phyloP scores from a whole-genome alignment of 2,888 invertebrate species.

The Hipparchia sbordonii region DNA sequence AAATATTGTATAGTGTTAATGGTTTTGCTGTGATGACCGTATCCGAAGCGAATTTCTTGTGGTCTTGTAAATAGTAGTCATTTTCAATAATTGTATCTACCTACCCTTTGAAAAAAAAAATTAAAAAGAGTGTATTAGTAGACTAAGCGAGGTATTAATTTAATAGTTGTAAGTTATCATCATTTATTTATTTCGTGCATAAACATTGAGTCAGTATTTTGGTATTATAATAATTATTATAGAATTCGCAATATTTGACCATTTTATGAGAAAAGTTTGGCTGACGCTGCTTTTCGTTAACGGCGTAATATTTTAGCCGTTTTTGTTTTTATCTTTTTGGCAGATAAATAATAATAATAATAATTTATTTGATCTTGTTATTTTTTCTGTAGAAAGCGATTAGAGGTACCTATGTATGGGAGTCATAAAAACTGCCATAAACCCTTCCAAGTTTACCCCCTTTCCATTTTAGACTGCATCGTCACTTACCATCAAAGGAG shows the following conservation, averaged over 20 bases:
- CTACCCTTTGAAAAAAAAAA: constrained; percentile 15
- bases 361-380: constrained; percentile 7
- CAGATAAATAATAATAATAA: not conserved
- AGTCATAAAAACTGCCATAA: too few relatives aligned
- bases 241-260: constrained; percentile 5
- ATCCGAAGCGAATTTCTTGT: constrained; percentile 8
- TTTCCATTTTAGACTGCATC: too few relatives aligned
- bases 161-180: constrained; percentile 19
- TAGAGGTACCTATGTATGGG: too few relatives aligned
- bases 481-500: too few relatives aligned
- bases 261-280: not conserved
- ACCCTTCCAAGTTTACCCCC: too few relatives aligned
- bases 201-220: constrained; percentile 18
- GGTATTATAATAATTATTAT: constrained; percentile 10
- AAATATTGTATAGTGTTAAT: constrained; percentile 76
- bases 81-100: constrained; percentile 25
- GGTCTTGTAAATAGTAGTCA: constrained; percentile 34
- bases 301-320: not conserved
- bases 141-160: constrained; percentile 8
- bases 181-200: constrained; percentile 16
- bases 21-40: constrained; percentile 57
- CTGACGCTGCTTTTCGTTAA: not conserved
- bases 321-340: not conserved
- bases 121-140: constrained; percentile 13
- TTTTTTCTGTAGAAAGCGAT: not conserved